Percentiles rank a stretch among this genome's conserved stretches.
Conservation (phyloP, 2,113 vertebrate species). For the Deroptyus accipitrinus region DNA sequence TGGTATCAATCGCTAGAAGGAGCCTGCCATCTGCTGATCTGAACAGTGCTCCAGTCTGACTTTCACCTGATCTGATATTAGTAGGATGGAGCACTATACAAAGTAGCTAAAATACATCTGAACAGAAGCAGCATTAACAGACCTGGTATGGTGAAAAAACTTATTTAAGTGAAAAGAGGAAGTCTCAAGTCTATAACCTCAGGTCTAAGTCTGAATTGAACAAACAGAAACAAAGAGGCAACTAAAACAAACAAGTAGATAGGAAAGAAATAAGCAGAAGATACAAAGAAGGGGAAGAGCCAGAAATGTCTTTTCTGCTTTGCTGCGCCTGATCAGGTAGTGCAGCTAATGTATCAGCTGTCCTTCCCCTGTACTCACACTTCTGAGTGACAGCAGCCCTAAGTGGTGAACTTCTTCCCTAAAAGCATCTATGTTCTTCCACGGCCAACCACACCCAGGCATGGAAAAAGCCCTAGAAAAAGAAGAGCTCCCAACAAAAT, state of each 20-base stretch:
- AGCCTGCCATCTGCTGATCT: slow-evolving; percentile 69
- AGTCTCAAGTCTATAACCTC: not conserved
- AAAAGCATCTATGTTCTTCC: not conserved
- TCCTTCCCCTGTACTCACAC: not conserved
- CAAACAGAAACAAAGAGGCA: no score
- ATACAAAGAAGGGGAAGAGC: not conserved
- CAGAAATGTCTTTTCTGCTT: not conserved
- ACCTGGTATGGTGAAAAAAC: not conserved
- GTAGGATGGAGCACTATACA: not conserved
- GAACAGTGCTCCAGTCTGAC: not conserved
- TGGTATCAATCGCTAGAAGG: slow-evolving; percentile 57
- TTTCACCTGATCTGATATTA: not conserved
- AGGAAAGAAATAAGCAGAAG: not conserved
- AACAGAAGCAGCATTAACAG: not conserved
- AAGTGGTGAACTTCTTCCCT: not conserved
- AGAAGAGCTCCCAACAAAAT: not conserved
- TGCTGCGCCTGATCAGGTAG: not conserved
- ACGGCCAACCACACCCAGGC: not conserved
- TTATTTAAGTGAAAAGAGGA: slow-evolving; percentile 8
- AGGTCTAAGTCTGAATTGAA: not conserved
- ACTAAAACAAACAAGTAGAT: not conserved
- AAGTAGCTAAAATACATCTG: not conserved
- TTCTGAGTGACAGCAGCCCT: not conserved
- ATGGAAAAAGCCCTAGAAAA: not conserved
- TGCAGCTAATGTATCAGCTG: not conserved